These are phyloP conservation scores for Abramis brama DNA, from an alignment of 2,113 vertebrate species.

Conservation along the genomic window DNA sequence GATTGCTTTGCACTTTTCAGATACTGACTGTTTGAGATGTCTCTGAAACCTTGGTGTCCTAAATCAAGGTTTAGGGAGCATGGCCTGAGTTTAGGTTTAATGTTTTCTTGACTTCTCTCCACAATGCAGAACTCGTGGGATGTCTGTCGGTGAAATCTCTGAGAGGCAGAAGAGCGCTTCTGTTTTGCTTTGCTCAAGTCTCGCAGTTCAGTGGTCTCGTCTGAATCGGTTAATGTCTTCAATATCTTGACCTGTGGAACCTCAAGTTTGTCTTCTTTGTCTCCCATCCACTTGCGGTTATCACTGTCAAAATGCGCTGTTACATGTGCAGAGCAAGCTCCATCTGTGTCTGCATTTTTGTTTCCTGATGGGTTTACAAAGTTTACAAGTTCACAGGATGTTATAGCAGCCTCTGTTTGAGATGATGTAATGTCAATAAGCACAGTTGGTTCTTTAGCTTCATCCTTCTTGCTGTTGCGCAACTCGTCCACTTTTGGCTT, in stretches of 20 bases:
- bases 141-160: slow-evolving; percentile 70
- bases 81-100: slow-evolving; percentile 68
- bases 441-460: slow-evolving; percentile 11
- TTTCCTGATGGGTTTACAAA: neutral
- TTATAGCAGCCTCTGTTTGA: slow-evolving; percentile 12
- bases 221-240: slow-evolving; percentile 44
- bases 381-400: slow-evolving; percentile 9
- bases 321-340: slow-evolving; percentile 29
- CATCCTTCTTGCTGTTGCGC: neutral
- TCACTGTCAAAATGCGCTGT: slow-evolving; percentile 52
- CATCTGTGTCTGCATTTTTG: slow-evolving; percentile 35
- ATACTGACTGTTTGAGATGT: slow-evolving; percentile 75
- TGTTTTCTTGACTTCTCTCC: slow-evolving; percentile 67
- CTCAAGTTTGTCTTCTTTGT: slow-evolving; percentile 61
- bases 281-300: slow-evolving; percentile 46
- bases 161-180: slow-evolving; percentile 65
- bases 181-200: slow-evolving; percentile 64
- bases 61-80: slow-evolving; percentile 78
- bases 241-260: slow-evolving; percentile 47
- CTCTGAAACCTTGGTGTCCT: slow-evolving; percentile 72
- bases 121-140: slow-evolving; percentile 67
- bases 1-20: slow-evolving; percentile 61
- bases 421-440: slow-evolving; percentile 38
- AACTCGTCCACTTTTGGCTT: slow-evolving; percentile 36
- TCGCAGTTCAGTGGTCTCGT: slow-evolving; percentile 56